Conservation (phyloP, 1,140 invertebrate genomes). For the Orius laevigatus region DNA sequence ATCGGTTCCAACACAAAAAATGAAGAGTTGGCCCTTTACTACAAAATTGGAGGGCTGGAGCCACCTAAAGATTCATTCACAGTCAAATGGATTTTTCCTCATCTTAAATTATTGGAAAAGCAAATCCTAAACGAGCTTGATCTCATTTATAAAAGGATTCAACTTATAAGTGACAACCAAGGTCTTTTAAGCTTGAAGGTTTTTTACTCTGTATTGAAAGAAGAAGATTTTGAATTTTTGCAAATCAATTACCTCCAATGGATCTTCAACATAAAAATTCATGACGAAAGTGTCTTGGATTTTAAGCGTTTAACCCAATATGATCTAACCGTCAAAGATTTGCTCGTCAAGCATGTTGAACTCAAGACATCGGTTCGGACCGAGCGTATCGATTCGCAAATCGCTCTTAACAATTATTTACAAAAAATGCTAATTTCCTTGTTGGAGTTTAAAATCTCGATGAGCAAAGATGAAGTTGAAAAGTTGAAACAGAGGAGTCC, state of each 20-base stretch:
- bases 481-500: neutral
- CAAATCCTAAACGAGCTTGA: constrained; percentile 1
- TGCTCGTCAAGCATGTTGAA: neutral
- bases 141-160: constrained; percentile 2
- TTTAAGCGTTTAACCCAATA: no score
- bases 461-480: neutral
- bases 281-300: no score
- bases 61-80: neutral
- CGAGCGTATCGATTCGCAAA: neutral
- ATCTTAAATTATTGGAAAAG: neutral
- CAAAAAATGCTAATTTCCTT: neutral
- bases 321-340: no score
- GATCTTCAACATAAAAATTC: no score
- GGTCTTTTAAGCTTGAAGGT: neutral
- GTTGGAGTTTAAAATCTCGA: neutral
- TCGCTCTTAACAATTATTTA: neutral
- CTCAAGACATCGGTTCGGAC: neutral
- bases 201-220: neutral
- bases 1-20: constrained; percentile 55
- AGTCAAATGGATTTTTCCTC: neutral
- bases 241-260: no score
- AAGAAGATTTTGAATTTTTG: constrained; percentile 5
- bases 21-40: constrained; percentile 32
- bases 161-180: constrained; percentile 9
- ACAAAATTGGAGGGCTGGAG: neutral